Evolutionary conservation across 2,797 vertebrate species (phyloP), one percentile per base, ranked within the genome.

Genomic region (Gephyroberyx darwinii): DNA sequence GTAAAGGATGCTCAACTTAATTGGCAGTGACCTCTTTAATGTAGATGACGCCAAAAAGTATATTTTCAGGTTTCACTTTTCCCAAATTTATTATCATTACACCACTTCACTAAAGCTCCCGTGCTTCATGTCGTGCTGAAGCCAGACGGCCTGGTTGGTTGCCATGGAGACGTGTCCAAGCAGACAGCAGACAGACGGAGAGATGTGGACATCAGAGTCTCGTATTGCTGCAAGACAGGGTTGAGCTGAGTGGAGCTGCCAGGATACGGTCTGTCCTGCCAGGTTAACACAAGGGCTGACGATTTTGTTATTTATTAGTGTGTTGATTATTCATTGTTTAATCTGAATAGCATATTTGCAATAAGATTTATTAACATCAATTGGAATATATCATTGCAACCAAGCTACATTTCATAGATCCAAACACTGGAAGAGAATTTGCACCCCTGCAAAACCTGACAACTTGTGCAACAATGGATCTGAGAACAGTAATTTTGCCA

Each of bases 151-250:
- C 70, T 85, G 70, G 78, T 83, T 63, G 2, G 84, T 91, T 83
- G 80, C 85, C 81, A 87, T 86, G 81, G 89, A 75, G 77, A 91
- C 73, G 20, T 54, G 78, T 85, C 75, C 66, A 84, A 86, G 84
- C 84, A 82, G 78, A 77, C 74, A 76, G 77, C 84, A 86, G 75
- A 68, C 77, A 69, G 83, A 74, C 31, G 16, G 77, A 77, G 78
- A 59, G 68, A 67, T 78, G 55, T 74, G 81, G 79, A 69, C 80
- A 75, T 57, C 60, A 77, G 65, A 67, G 72, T 70, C 61, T 79
- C 33, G 69, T 71, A 54, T 71, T 75, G 74, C 77, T 77, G 76
- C 80, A 74, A 53, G 77, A 71, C 58, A 35, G 62, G 73, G 51
- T 61, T 54, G 20, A 56, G 54, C 48, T 0, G 10, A 69, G 58